These are phyloP conservation scores for Bubo bubo DNA, from an alignment of 2,113 vertebrate species.

Conservation along the genomic window DNA sequence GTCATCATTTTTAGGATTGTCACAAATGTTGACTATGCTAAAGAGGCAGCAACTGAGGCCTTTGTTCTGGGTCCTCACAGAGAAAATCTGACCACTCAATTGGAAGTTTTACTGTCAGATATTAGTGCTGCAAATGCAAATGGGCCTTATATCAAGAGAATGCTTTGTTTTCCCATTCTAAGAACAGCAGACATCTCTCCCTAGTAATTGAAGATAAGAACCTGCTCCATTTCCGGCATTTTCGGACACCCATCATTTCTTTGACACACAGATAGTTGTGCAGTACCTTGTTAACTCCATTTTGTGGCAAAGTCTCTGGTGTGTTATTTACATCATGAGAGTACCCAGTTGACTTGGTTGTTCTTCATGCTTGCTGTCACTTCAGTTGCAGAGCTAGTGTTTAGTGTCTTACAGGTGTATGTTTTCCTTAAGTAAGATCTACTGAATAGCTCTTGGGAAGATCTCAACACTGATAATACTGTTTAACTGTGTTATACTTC, in stretches of 20 bases:
- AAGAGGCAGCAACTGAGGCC: not conserved
- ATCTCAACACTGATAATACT: not conserved
- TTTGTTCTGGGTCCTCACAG: not conserved
- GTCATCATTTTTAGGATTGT: not conserved
- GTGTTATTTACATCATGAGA: not conserved
- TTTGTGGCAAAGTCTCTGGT: not conserved
- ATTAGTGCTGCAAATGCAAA: not conserved
- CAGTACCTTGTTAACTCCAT: not conserved
- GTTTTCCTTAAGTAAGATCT: not conserved
- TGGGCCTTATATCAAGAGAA: not conserved
- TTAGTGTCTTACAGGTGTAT: not conserved
- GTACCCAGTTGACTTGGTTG: not conserved
- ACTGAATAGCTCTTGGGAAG: not conserved
- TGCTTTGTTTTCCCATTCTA: not conserved
- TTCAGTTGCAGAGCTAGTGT: not conserved
- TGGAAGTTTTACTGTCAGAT: not conserved
- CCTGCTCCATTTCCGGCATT: rapidly evolving
- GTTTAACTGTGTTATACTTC: not conserved
- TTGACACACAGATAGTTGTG: not conserved
- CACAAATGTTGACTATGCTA: not conserved
- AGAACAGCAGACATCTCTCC: not conserved
- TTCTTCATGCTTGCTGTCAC: not conserved
- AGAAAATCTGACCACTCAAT: not conserved
- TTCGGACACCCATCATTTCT: not conserved
- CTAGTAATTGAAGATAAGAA: not conserved